Evolutionary conservation across 2,888 invertebrate genomes (phyloP).

Genomic region (Eustalomyia histrio): DNA sequence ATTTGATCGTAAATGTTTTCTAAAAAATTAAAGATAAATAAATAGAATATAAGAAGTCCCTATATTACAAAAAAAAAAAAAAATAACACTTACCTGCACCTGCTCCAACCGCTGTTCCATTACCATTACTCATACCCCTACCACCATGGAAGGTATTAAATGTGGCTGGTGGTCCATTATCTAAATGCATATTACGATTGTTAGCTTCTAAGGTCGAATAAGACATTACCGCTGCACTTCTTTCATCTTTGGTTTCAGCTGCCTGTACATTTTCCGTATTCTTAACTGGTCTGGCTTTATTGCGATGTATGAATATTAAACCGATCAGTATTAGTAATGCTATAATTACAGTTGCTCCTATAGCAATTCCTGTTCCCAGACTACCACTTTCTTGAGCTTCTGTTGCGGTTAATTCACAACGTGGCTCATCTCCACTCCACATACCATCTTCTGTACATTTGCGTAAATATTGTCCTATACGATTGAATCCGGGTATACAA

Average conservation of each 20-base stretch:
- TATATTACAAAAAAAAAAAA: too few relatives aligned
- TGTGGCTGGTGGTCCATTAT: constrained; percentile 77
- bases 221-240: constrained; percentile 93
- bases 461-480: constrained; percentile 89
- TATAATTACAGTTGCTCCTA: constrained; percentile 90
- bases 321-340: constrained; percentile 89
- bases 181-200: constrained; percentile 74
- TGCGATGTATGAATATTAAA: constrained; percentile 88
- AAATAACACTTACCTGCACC: constrained; percentile 29
- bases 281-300: constrained; percentile 91
- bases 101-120: constrained; percentile 30
- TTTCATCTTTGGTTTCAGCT: constrained; percentile 91
- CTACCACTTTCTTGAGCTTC: constrained; percentile 87
- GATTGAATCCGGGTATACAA: constrained; percentile 90
- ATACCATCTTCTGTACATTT: constrained; percentile 90
- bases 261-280: constrained; percentile 93
- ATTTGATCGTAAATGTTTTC: constrained; percentile 83
- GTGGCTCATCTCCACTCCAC: constrained; percentile 93
- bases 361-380: constrained; percentile 89
- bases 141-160: constrained; percentile 78
- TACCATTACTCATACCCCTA: constrained; percentile 66
- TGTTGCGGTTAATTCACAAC: constrained; percentile 86
- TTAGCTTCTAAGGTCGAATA: constrained; percentile 90
- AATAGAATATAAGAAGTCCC: background rate
- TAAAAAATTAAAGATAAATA: constrained; percentile 50